These are phyloP conservation scores for Neogale vison DNA, from an alignment of 2,113 vertebrate species.

Conservation along the genomic window DNA sequence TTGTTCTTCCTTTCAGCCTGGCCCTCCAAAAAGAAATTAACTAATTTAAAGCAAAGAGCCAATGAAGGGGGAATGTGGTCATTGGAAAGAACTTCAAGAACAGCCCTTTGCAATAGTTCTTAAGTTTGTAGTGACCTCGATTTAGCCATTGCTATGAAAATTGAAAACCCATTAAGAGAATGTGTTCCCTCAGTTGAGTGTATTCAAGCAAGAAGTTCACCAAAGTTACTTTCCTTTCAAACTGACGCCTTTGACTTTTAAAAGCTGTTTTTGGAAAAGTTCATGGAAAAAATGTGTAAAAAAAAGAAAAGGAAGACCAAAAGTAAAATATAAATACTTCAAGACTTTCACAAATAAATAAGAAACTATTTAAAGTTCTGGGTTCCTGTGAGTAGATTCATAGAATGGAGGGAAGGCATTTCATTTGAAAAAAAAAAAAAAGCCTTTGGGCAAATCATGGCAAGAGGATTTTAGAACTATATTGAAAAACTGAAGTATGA, in stretches of 20 bases:
- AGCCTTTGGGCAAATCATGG: slow-evolving; percentile 77
- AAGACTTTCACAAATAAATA: slow-evolving; percentile 8
- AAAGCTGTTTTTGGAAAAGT: slow-evolving; percentile 76
- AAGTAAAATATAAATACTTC: neutral
- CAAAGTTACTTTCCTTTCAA: slow-evolving; percentile 59
- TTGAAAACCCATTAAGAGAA: neutral
- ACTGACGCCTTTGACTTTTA: slow-evolving; percentile 51
- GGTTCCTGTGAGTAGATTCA: slow-evolving; percentile 75
- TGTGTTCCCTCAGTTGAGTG: neutral
- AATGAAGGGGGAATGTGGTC: neutral
- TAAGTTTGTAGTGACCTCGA: neutral
- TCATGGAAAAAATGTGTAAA: neutral
- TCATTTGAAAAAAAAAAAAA: slow-evolving; percentile 74
- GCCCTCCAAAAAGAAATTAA: neutral
- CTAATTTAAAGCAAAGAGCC: neutral
- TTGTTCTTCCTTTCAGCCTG: neutral
- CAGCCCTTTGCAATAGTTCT: neutral
- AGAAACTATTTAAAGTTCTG: slow-evolving; percentile 48
- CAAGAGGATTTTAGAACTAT: slow-evolving; percentile 72
- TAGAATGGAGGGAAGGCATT: slow-evolving; percentile 74
- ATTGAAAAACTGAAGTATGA: slow-evolving; percentile 66
- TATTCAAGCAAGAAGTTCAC: neutral
- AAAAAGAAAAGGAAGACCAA: accelerated
- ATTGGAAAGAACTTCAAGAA: neutral
- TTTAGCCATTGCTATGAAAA: neutral